Evolutionary conservation across 1,140 invertebrate species (phyloP).

Genomic region (Pararge aegeria): DNA sequence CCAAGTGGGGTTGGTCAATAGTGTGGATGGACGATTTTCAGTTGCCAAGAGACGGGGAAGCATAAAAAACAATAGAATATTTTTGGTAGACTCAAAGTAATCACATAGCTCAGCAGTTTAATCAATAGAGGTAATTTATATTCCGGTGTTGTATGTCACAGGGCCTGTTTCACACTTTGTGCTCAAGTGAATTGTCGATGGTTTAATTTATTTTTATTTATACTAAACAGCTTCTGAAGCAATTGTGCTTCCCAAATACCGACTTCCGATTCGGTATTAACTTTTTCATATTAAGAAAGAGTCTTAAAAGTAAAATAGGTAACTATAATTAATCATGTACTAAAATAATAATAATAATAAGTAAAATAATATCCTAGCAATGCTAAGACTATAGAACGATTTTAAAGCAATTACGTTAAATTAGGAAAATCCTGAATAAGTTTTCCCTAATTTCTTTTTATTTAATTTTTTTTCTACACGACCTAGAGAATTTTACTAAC

Average conservation of each 20-base stretch:
- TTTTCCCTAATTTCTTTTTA: too few species aligned
- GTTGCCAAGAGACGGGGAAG: conserved; percentile 75
- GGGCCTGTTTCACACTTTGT: conserved; percentile 3
- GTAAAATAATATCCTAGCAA: too few species aligned
- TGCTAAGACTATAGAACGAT: too few species aligned
- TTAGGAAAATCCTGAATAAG: too few species aligned
- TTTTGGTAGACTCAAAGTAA: conserved; percentile 21
- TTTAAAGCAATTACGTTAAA: too few species aligned
- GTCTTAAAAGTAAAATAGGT: too few species aligned
- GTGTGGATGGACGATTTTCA: conserved; percentile 66
- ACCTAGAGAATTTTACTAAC: too few species aligned
- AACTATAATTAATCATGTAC: too few species aligned
- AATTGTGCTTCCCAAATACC: neutral
- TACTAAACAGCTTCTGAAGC: neutral
- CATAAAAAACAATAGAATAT: conserved; percentile 38
- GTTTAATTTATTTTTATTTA: neutral
- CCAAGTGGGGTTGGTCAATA: conserved; percentile 55
- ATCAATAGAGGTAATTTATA: conserved; percentile 36
- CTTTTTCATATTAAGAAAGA: too few species aligned
- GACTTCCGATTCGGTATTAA: neutral
- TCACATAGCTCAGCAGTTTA: conserved; percentile 26
- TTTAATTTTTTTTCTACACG: too few species aligned
- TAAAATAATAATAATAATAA: too few species aligned
- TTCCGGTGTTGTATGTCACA: conserved; percentile 36
- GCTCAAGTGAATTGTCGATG: neutral